Base-by-base conservation (phyloP, 2,113 vertebrate genomes). In the Hipposideros armiger region DNA sequence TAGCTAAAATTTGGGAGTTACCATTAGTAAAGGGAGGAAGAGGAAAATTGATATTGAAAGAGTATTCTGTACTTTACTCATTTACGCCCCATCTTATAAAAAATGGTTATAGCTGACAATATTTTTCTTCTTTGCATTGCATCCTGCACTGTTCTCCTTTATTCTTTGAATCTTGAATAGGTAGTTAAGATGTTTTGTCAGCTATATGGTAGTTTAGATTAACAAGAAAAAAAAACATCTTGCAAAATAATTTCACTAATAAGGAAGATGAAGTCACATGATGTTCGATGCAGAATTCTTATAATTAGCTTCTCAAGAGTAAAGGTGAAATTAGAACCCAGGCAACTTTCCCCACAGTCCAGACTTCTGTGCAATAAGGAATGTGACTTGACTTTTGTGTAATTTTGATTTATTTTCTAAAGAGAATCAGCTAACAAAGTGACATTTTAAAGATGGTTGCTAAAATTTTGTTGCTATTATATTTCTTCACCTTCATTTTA, bases 141-240 rank as follows among this genome's bases (percentile, higher is more conserved):
- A 60, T 83, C 11, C 28, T 83, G 1, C 40, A 47, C 32, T 52
- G 11, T n/a, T 94, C 10, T 83, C 11, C 2, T 72, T 84, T 89
- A 74, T 30, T 77, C 32, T 88, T 7, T 84, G 19, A 95, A 87
- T 83, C 13, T 66, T 86, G 28, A 86, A 85, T 81, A 88, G 2
- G 2, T 50, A 50, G 19, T 66, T 81, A 50, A 81, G 32, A 19
- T 77, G 14, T n/a, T 89, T 82, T 73, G 5, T 62, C 19, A 14
- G 76, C 9, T 70, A 26, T 60, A 36, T 40, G 66, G 3, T 84
- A n/a, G 17, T 90, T 86, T 7, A 28, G n/a, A 56, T 73, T 81
- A 90, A 22, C 17, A 54, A 87, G 32, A 81, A 87, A 74, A 70
- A 64, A 62, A 45, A 36, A 36, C 73, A 11, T 62, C 60, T 11